Base-by-base conservation (phyloP, 92 coral and sea anemone species). In the Zoanthus solanderi region DNA sequence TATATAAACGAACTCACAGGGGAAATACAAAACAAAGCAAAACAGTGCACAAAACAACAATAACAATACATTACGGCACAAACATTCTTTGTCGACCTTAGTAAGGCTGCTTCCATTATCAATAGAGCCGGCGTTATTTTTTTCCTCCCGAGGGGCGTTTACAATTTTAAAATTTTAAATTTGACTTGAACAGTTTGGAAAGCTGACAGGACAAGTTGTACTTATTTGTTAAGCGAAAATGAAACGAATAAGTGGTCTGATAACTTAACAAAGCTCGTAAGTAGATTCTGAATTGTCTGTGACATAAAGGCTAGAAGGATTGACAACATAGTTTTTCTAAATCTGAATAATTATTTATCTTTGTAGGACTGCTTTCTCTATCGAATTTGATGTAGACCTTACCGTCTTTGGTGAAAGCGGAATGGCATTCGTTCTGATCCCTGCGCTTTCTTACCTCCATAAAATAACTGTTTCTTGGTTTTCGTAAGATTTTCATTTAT, bases 231-330 rank as follows among this genome's bases (percentile, higher is more conserved):
- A 57, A 57, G 63, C 8, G 63, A 57, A 7, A 57, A 57, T 57
- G 63, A 57, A 57, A 57, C 63, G 63, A 57, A 57, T 57, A 57
- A 57, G 63, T 57, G 63, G 12, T 57, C 63, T 57, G 63, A 57
- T 57, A 57, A 57, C 63, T 57, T 57, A 57, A 57, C 12, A 57
- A 57, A 57, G 63, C 63, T 57, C 63, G 63, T 57, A 57, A 57
- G 12, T 7, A 57, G 12, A 0, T 57, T 57, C 63, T 57, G 12
- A 57, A 57, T 57, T 57, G 8, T 57, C 63, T 57, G 15, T 57
- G 63, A 57, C 63, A 57, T 57, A 23, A 57, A 57, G 63, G 63
- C 63, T 57, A 57, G 63, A 57, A 57, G 63, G 63, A 57, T 57
- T 57, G 63, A 57, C 63, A 7, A 57, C 63, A 57, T 57, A 57